A percentile compares a stretch with the other conserved stretches of the same genome.
Evolutionary conservation across 2,797 vertebrate species (phyloP).

Genomic region (Rachycentron canadum): DNA sequence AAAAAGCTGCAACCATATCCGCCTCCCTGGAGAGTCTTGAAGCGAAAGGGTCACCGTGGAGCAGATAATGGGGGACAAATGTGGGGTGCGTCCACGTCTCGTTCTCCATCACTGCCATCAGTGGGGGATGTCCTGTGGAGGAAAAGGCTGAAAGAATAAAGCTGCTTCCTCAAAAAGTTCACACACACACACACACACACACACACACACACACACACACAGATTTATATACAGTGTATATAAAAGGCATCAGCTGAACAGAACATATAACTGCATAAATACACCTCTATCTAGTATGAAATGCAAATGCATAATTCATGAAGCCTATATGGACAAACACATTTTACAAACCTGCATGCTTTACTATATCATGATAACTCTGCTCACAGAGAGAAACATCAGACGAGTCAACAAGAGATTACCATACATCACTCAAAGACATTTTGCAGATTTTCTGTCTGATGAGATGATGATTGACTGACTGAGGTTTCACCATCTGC

Average conservation of each 20-base stretch:
- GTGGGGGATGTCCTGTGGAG: slow-evolving; percentile 69
- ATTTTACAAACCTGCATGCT: not conserved
- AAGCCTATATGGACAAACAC: not conserved
- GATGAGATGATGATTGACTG: not conserved
- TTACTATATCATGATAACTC: not conserved
- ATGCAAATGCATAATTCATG: slow-evolving; percentile 4
- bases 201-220: not conserved
- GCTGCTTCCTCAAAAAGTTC: slow-evolving; percentile 4
- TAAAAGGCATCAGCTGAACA: slow-evolving; percentile 10
- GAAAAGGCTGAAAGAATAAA: slow-evolving; percentile 31
- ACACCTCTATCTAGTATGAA: not conserved
- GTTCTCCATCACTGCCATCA: slow-evolving; percentile 85
- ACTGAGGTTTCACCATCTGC: not conserved
- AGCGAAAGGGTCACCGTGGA: slow-evolving; percentile 89
- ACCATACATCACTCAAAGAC: not conserved
- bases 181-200: not conserved
- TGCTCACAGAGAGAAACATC: slow-evolving; percentile 6
- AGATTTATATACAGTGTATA: too few relatives aligned
- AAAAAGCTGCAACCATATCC: slow-evolving; percentile 92
- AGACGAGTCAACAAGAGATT: not conserved
- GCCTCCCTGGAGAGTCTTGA: slow-evolving; percentile 93
- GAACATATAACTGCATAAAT: not conserved
- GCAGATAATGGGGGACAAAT: slow-evolving; percentile 86
- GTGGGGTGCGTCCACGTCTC: slow-evolving; percentile 75
- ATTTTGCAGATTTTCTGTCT: not conserved